Base-by-base conservation (phyloP, 2,797 vertebrate genomes). In the Eulemur albifrons region DNA sequence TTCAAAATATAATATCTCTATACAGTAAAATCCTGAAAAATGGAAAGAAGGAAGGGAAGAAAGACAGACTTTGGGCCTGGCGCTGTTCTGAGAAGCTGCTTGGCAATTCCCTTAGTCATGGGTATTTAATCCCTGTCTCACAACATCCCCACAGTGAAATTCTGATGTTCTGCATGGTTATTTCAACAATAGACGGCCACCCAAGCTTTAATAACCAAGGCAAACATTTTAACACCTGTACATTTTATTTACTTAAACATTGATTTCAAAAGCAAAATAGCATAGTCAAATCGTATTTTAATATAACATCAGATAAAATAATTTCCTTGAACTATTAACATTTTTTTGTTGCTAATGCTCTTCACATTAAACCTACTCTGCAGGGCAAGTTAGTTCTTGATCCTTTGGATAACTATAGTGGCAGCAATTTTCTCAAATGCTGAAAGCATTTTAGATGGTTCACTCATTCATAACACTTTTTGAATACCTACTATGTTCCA, bases 1-100 rank as follows among this genome's bases (percentile, higher is more conserved):
- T n/a, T 94, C 77, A 90, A 90, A 97, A 72, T 45, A 57, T 67
- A 38, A 92, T 86, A 43, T 79, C 90, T 96, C 6, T 72, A 83
- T 65, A 95, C 12, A 54, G 50, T 50, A 48, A 82, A 80, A 35
- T 75, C 30, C 52, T 40, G 63, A 91, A 2, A 54, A 82, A 76
- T 18, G 45, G 76, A 65, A 61, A 89, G 20, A 70, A 94, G 32
- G 25, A 14, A 84, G 70, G 12, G 32, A 90, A 23, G 30, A n/a
- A 32, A 88, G 45, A 59, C 3, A 32, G 0, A 48, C 4, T 27
- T 82, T 40, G 81, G 54, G 40, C 48, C 40, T 57, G 15, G 7
- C 0, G 0, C 45, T 86, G 10, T 48, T 69, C 61, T 63, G 14
- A 88, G 57, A 59, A 43, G 14, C 32, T 20, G 0, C 32, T 76